Conservation (phyloP, 1,140 invertebrate species). For the Pseudomyrmex sp. region DNA sequence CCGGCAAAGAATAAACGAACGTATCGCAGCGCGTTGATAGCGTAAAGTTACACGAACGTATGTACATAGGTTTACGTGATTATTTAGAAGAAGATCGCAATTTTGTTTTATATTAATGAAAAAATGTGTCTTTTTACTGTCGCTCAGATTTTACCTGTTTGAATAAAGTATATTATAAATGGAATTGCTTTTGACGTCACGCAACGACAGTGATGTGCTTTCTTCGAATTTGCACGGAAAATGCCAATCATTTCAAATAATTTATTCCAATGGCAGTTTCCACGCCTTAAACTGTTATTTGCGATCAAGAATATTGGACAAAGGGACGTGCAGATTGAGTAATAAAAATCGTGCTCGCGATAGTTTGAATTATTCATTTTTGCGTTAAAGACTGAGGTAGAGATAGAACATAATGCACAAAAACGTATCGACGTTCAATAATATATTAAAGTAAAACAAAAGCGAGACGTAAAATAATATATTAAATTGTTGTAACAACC, state of each 20-base stretch:
- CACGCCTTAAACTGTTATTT: neutral
- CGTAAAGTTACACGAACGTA: too few relatives aligned
- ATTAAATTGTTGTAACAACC: neutral
- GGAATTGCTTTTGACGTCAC: neutral
- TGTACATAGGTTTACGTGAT: neutral
- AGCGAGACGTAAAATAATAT: neutral
- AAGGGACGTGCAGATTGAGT: neutral
- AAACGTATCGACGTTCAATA: neutral
- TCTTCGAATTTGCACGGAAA: constrained; percentile 6
- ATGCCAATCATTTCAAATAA: neutral
- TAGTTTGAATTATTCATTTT: neutral
- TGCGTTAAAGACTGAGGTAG: neutral
- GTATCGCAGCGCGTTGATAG: neutral
- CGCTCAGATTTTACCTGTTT: neutral
- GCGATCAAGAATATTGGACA: neutral
- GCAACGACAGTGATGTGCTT: neutral
- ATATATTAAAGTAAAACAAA: neutral
- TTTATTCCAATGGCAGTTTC: neutral
- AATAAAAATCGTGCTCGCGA: neutral
- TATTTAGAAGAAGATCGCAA: neutral
- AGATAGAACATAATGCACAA: neutral
- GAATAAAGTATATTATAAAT: neutral
- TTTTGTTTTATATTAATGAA: neutral
- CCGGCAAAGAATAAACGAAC: constrained; percentile 13
- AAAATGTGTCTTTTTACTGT: neutral